Conservation (phyloP, 2,888 invertebrate genomes). For the Tineola bisselliella region DNA sequence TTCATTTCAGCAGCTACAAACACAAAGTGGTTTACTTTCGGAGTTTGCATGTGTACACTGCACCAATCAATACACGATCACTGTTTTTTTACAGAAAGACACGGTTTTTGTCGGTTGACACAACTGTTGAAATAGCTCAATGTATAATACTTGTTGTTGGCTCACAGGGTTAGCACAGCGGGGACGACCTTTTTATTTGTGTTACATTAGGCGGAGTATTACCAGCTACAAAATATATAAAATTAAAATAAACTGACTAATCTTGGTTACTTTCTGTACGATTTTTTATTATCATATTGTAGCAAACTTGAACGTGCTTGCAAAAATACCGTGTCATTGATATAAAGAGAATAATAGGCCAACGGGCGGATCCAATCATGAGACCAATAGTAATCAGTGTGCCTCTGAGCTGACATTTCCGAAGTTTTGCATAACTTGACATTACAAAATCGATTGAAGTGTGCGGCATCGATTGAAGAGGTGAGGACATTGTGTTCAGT, state of each 20-base stretch:
- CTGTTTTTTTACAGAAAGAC: not conserved
- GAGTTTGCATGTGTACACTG: not conserved
- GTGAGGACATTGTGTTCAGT: constrained; percentile 1
- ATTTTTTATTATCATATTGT: not conserved
- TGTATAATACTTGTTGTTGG: too few species aligned
- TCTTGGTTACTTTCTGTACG: too few species aligned
- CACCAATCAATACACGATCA: not conserved
- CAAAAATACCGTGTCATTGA: not conserved
- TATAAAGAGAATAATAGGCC: not conserved
- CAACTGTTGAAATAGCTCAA: too few species aligned
- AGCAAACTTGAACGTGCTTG: not conserved
- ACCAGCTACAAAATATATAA: too few species aligned
- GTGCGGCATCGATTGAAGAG: constrained; percentile 14
- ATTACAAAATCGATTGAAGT: constrained; percentile 37
- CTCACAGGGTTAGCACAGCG: too few species aligned
- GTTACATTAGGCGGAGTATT: too few species aligned
- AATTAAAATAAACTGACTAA: too few species aligned
- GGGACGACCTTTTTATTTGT: too few species aligned
- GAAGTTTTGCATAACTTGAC: constrained; percentile 45
- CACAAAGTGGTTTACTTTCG: not conserved
- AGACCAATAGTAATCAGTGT: not conserved
- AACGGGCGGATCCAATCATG: constrained; percentile 2
- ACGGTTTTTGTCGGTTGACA: not conserved
- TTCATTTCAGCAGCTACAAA: constrained; percentile 1
- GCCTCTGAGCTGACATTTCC: constrained; percentile 33